phyloP scores from a whole-genome alignment of 2,797 vertebrate genomes.

The Gymnopithys bicolor region DNA sequence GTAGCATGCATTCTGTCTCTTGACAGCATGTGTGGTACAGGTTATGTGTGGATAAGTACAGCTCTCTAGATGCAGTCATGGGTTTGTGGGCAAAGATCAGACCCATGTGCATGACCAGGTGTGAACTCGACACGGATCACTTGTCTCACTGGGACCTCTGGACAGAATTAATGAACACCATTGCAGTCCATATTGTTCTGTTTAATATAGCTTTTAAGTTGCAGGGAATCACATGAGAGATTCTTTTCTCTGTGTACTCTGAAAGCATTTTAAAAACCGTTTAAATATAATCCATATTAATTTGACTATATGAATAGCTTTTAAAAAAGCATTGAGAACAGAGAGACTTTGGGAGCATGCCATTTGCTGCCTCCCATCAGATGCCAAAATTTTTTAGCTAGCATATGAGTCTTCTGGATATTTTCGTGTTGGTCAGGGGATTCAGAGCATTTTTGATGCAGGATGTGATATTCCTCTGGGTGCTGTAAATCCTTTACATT shows the following conservation, averaged over 20 bases:
- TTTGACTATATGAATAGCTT: background rate
- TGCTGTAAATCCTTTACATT: background rate
- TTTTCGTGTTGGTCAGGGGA: background rate
- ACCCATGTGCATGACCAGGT: background rate
- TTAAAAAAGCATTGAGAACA: background rate
- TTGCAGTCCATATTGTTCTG: background rate
- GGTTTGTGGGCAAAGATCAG: background rate
- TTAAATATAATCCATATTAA: slow-evolving; percentile 3
- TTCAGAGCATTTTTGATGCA: background rate
- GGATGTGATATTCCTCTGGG: slow-evolving; percentile 5
- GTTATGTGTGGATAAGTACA: background rate
- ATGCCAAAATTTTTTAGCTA: background rate
- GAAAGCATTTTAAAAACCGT: background rate
- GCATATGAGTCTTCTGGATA: slow-evolving; percentile 4
- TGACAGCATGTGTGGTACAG: background rate
- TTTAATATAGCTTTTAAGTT: background rate
- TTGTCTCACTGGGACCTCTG: background rate
- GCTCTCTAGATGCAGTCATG: background rate
- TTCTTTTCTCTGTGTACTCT: background rate
- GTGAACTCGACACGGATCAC: background rate
- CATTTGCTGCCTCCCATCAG: background rate
- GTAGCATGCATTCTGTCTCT: background rate
- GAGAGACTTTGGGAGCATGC: background rate
- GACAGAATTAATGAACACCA: background rate
- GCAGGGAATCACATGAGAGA: background rate